Conservation (phyloP, 1,140 invertebrate genomes). For the Zaprionus africanus region DNA sequence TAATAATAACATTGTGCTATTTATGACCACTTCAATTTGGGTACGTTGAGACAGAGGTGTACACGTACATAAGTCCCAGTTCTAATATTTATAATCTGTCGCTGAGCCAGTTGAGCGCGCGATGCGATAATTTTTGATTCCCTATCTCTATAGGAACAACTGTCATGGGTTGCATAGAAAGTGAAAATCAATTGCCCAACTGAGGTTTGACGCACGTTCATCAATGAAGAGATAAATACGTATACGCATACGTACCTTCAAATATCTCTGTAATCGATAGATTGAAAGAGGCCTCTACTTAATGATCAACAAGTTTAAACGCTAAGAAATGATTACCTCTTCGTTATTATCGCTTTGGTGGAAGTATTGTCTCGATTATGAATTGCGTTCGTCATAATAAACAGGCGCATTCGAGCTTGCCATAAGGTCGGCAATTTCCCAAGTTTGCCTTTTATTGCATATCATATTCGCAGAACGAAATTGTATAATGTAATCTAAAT, state of each 20-base stretch:
- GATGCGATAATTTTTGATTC: slow-evolving; percentile 30
- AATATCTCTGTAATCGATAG: background rate
- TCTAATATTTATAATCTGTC: slow-evolving; percentile 15
- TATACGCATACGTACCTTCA: background rate
- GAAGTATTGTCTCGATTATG: background rate
- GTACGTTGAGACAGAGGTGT: slow-evolving; percentile 1
- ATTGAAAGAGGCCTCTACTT: background rate
- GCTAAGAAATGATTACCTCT: too few species aligned
- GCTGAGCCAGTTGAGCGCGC: background rate
- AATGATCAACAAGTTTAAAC: background rate
- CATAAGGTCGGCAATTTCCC: slow-evolving; percentile 3
- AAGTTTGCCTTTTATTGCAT: slow-evolving; percentile 1
- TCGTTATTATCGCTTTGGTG: background rate
- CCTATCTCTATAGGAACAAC: slow-evolving; percentile 5
- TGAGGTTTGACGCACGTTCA: slow-evolving; percentile 24
- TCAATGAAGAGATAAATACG: background rate
- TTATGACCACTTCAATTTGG: slow-evolving; percentile 41
- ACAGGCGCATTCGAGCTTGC: slow-evolving; percentile 1
- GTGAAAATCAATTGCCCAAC: slow-evolving; percentile 11
- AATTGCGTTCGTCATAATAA: slow-evolving; percentile 1
- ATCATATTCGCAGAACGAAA: background rate
- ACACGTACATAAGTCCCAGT: background rate
- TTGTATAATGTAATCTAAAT: slow-evolving; percentile 22
- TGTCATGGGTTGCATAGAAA: slow-evolving; percentile 14
- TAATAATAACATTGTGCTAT: slow-evolving; percentile 23